Evolutionary conservation across 2,113 vertebrate genomes (phyloP), one percentile per base, ranked within the genome.

Genomic region (Lutjanus erythropterus): DNA sequence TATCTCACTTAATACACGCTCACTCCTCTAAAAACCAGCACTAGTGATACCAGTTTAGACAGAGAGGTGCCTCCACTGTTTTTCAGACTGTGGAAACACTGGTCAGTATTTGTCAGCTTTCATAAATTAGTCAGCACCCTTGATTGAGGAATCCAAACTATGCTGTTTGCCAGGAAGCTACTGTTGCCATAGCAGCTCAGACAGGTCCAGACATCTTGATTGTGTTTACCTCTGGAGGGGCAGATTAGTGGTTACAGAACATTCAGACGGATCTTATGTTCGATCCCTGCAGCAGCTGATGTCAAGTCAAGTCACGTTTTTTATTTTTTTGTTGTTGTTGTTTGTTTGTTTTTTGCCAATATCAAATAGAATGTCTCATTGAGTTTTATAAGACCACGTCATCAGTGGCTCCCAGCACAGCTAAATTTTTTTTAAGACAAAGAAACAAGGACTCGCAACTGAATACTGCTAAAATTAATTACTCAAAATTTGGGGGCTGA

Each of bases 181-280:
- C 5, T 21, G 56, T 74, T 66, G 42, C 68, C 61, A 59, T 52
- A 19, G 62, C 47, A 67, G 53, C 71, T n/a, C 49, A 19, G 19
- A 84, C 73, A 87, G 65, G 74, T 59, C 64, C 59, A 53, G 59
- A 68, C 82, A 58, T 62, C 59, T 56, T 62, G 35, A 47, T 37
- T 50, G 52, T 75, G 78, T 82, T 88, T 71, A 19, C 37, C 25
- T 65, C 16, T 56, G 18, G 23, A 59, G 35, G 42, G n/a, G 19
- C 19, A 64, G 64, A 69, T 71, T 56, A 53, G 66, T 21, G 37
- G 31, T 23, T 5, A 9, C 37, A 78, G 64, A 60, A 53, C 69
- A 58, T 2, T 49, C 37, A 1, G 55, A n/a, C 9, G 55, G n/a
- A 25, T 46, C 33, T 55, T 14, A 11, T 61, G 35, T 69, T 49